A percentile compares a stretch with the other conserved stretches of the same genome.
Conservation (phyloP, 1,140 invertebrate genomes). For the Brachionus rubens region DNA sequence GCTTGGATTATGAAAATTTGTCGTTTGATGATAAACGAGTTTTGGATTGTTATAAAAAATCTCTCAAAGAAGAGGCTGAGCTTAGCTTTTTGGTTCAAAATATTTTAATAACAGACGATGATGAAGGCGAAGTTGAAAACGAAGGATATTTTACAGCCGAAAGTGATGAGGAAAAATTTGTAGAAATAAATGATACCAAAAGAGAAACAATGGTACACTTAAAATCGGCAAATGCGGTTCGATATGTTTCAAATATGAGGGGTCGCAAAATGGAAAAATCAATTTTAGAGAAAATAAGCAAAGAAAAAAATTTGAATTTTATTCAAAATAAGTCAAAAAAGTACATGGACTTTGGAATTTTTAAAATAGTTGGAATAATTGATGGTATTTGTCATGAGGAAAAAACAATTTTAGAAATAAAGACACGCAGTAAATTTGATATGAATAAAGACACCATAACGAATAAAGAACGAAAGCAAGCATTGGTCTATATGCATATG, state of each 20-base stretch:
- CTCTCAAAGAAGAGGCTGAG: not conserved
- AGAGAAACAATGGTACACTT: not conserved
- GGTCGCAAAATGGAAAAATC: not conserved
- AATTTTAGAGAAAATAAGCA: not conserved
- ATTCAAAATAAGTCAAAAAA: not conserved
- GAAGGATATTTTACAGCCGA: constrained; percentile 2
- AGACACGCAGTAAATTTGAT: constrained; percentile 14
- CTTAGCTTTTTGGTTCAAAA: not conserved
- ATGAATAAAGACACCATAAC: not conserved
- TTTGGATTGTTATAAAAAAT: not conserved
- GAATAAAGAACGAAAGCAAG: not conserved
- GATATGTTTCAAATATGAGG: not conserved
- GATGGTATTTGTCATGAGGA: not conserved
- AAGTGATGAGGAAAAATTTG: constrained; percentile 9
- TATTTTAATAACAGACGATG: not conserved
- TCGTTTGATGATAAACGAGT: not conserved
- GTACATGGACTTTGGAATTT: not conserved
- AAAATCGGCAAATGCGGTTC: not conserved
- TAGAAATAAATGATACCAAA: not conserved
- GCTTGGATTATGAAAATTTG: not conserved
- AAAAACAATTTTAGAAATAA: not conserved
- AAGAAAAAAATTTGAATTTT: not conserved
- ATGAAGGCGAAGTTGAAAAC: not conserved
- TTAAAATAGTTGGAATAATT: constrained; percentile 21
- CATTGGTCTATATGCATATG: constrained; percentile 8